phyloP scores from a whole-genome alignment of 2,888 invertebrate species.

The Tenthredo scrophulariae region DNA sequence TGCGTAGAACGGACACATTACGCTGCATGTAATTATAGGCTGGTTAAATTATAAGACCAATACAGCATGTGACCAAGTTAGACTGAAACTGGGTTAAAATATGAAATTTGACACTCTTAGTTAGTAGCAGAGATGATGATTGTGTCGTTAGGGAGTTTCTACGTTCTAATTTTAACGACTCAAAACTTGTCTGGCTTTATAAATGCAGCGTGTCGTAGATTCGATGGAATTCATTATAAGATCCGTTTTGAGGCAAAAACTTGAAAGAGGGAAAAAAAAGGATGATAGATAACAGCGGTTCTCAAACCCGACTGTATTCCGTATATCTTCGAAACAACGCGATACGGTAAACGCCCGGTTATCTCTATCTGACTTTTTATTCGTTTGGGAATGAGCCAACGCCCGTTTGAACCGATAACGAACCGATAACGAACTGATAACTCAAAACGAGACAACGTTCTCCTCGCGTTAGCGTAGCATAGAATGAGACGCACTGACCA shows the following conservation, averaged over 20 bases:
- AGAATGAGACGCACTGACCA: slow-evolving; percentile 51
- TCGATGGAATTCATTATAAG: slow-evolving; percentile 42
- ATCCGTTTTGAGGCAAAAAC: slow-evolving; percentile 44
- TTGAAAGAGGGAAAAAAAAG: neutral
- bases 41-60: slow-evolving; percentile 22
- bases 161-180: slow-evolving; percentile 47
- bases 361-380: neutral
- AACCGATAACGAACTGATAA: neutral
- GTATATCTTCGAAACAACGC: neutral
- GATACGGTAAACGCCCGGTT: neutral
- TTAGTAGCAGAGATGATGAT: slow-evolving; percentile 10
- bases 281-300: slow-evolving; percentile 30
- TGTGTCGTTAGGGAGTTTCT: slow-evolving; percentile 25
- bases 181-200: neutral
- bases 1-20: neutral
- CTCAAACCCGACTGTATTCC: slow-evolving; percentile 22
- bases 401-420: neutral
- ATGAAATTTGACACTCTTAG: slow-evolving; percentile 44
- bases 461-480: neutral
- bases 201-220: neutral
- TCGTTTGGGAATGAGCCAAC: neutral
- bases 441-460: neutral
- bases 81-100: slow-evolving; percentile 44
- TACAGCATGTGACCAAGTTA: neutral
- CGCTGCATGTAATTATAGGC: slow-evolving; percentile 8